phyloP scores from a whole-genome alignment of 2,888 invertebrate genomes.

The Drosophila demipolita region DNA sequence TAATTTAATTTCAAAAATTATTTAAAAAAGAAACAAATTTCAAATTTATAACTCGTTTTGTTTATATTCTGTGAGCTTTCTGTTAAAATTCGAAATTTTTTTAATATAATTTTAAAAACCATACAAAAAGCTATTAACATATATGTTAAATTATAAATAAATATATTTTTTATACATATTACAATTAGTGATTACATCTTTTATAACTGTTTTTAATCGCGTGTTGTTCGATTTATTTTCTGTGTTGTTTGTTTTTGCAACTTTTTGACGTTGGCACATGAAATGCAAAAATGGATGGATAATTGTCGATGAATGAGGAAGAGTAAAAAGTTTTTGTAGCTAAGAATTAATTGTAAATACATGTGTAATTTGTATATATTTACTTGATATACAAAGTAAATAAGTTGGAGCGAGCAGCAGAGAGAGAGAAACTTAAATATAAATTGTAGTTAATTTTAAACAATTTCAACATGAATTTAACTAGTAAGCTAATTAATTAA shows the following conservation, averaged over 20 bases:
- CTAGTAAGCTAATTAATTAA: slow-evolving; percentile 69
- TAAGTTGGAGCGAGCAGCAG: slow-evolving; percentile 59
- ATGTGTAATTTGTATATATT: slow-evolving; percentile 79
- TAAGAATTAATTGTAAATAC: slow-evolving; percentile 76
- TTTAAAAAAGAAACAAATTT: slow-evolving; percentile 2
- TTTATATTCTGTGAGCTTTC: slow-evolving; percentile 57
- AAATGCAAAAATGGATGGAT: slow-evolving; percentile 20
- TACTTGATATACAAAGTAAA: slow-evolving; percentile 78
- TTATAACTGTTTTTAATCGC: slow-evolving; percentile 48
- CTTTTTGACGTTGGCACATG: slow-evolving; percentile 65
- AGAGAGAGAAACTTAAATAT: slow-evolving; percentile 65
- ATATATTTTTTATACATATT: slow-evolving; percentile 39
- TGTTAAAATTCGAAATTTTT: slow-evolving; percentile 68
- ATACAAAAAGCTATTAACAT: slow-evolving; percentile 26
- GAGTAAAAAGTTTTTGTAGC: slow-evolving; percentile 56
- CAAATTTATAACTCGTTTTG: slow-evolving; percentile 21
- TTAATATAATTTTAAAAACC: slow-evolving; percentile 29
- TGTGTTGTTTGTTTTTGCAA: slow-evolving; percentile 62
- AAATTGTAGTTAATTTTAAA: slow-evolving; percentile 79
- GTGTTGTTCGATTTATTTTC: slow-evolving; percentile 32
- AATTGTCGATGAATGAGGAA: neutral
- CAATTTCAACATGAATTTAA: slow-evolving; percentile 73
- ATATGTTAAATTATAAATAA: slow-evolving; percentile 36
- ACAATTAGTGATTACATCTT: slow-evolving; percentile 45
- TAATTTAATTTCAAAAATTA: slow-evolving; percentile 74